Percentiles rank a stretch among this genome's conserved stretches.
phyloP scores from a whole-genome alignment of 2,797 vertebrate species.

The Etheostoma perlongum region DNA sequence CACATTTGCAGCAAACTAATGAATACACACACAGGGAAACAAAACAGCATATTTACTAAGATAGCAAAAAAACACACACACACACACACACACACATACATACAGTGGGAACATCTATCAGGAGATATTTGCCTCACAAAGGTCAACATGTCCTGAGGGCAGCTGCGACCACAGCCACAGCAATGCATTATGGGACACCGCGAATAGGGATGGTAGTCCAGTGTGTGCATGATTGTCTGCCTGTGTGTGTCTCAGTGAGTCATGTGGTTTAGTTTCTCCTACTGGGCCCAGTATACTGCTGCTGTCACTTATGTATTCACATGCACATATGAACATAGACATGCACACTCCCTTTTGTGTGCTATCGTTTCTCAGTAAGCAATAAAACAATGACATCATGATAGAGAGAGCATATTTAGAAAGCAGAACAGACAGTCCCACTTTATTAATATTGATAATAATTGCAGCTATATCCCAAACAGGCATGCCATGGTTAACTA shows the following conservation, averaged over 20 bases:
- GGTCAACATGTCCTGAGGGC: slow-evolving; percentile 75
- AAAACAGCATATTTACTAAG: background rate
- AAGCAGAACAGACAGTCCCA: background rate
- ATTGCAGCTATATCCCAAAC: background rate
- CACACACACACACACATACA: slow-evolving; percentile 20
- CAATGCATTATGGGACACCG: slow-evolving; percentile 72
- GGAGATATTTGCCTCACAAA: slow-evolving; percentile 81
- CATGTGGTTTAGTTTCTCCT: slow-evolving; percentile 54
- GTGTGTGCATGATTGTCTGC: slow-evolving; percentile 24
- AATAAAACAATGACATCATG: background rate
- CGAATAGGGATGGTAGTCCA: slow-evolving; percentile 36
- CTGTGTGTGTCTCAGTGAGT: slow-evolving; percentile 49
- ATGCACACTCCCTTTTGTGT: background rate
- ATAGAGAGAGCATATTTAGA: background rate
- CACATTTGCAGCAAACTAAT: slow-evolving; percentile 27
- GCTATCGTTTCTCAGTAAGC: background rate
- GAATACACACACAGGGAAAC: slow-evolving; percentile 8
- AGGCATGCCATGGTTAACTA: background rate
- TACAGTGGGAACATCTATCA: slow-evolving; percentile 69
- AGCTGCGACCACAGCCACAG: slow-evolving; percentile 61
- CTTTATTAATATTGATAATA: background rate
- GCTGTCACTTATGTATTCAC: slow-evolving; percentile 30
- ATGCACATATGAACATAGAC: slow-evolving; percentile 6
- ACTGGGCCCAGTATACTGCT: slow-evolving; percentile 43
- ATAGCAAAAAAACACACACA: slow-evolving; percentile 12